These are phyloP conservation scores for Anguilla anguilla DNA, from an alignment of 2,797 vertebrate species.

Conservation along the genomic window DNA sequence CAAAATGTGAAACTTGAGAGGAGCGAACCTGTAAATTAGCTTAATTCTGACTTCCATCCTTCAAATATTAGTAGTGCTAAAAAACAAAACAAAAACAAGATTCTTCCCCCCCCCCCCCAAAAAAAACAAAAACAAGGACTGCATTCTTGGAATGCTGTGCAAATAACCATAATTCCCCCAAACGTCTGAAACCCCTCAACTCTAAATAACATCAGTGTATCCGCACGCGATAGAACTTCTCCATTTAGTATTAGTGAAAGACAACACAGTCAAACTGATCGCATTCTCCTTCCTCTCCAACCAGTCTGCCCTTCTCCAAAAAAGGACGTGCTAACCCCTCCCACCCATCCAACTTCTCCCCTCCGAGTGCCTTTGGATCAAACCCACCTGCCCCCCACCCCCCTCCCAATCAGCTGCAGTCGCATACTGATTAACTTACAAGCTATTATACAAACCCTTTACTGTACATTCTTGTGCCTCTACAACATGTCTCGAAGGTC, in stretches of 20 bases:
- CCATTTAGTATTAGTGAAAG: constrained; percentile 11
- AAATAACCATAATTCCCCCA: constrained; percentile 66
- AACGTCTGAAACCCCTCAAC: constrained; percentile 33
- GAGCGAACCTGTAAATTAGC: constrained; percentile 69
- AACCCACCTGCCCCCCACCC: constrained; percentile 26
- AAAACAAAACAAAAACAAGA: constrained; percentile 64
- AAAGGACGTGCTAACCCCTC: not conserved
- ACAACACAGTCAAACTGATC: not conserved
- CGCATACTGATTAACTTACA: not conserved
- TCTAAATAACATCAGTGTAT: not conserved
- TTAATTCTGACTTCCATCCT: constrained; percentile 73
- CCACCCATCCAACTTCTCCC: not conserved
- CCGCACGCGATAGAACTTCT: not conserved
- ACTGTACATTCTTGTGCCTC: constrained; percentile 9
- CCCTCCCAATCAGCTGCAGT: not conserved
- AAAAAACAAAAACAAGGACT: constrained; percentile 58
- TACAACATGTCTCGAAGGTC: constrained; percentile 1
- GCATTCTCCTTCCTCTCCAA: not conserved
- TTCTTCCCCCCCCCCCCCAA: not conserved
- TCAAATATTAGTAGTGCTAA: constrained; percentile 77
- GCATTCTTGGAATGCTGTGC: constrained; percentile 82
- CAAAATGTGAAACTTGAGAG: constrained; percentile 73
- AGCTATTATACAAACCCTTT: not conserved
- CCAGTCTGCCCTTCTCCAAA: not conserved
- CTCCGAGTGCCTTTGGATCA: constrained; percentile 21